Base-by-base conservation (phyloP, 2,797 vertebrate genomes). In the Scolopax bukidnonensis region DNA sequence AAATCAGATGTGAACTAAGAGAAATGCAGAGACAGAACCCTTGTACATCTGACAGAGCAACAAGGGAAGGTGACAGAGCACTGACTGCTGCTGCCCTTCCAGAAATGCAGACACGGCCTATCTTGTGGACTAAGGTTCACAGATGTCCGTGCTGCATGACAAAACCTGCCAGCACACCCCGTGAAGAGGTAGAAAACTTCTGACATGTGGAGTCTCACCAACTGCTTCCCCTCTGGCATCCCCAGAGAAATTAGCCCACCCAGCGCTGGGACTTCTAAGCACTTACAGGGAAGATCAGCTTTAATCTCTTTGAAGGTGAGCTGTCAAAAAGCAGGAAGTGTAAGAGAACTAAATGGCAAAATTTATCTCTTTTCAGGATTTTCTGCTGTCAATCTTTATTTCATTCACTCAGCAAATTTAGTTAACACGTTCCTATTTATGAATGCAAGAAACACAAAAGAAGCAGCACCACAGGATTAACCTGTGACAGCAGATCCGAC, bases 291-390 rank as follows among this genome's bases (percentile, higher is more conserved):
- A 83, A 82, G 63, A 79, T 59, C 64, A 82, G 61, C 57, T 87
- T 54, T n/a, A 28, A 86, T 43, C 59, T 88, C 40, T 6, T 67
- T 1, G 0, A 76, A 90, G 83, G 48, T 33, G 53, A 88, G 59
- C 53, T 56, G 32, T 30, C 21, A 38, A 83, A 80, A 16, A 43
- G 65, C 24, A 56, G 73, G 64, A 50, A 77, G 57, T 16, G 73
- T 53, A 36, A 93, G 70, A 59, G 91, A 92, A 77, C 28, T 12
- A 40, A 67, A 94, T 25, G 10, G 61, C 60, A 82, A 75, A 41
- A 81, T 41, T 65, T 45, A 67, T n/a, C 90, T 33, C 20, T n/a
- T 27, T 21, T 53, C 54, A 25, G 63, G 50, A 57, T 63, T 81
- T 85, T 56, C 64, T 47, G 50, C 45, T 71, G 33, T 43, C 64